Conservation (phyloP, 2,888 invertebrate species). For the Noctua fimbriata region DNA sequence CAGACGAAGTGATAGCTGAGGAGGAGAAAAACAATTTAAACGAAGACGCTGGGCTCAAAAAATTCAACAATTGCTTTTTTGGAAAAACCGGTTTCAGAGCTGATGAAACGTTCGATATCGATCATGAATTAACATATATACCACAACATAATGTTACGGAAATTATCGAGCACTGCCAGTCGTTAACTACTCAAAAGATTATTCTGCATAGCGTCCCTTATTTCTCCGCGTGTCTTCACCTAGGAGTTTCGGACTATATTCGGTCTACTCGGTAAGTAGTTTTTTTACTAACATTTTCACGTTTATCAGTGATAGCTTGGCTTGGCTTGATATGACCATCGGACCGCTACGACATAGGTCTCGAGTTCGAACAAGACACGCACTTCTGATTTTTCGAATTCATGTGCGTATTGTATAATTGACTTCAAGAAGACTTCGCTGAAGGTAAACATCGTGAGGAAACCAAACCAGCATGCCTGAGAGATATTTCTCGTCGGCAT, state of each 20-base stretch:
- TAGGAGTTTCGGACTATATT: background rate
- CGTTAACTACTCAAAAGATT: background rate
- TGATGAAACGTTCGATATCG: background rate
- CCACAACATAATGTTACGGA: background rate
- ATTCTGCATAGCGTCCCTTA: background rate
- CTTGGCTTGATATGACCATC: background rate
- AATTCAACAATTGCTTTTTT: background rate
- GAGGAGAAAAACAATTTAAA: background rate
- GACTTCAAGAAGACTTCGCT: no score
- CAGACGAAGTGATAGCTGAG: background rate
- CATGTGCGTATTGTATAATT: no score
- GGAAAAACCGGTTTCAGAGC: background rate
- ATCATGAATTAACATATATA: background rate
- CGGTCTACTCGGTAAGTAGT: background rate
- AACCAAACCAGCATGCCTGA: no score
- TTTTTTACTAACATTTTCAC: background rate
- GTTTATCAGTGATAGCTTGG: background rate
- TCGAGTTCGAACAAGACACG: background rate
- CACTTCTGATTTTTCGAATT: background rate
- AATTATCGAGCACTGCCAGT: background rate
- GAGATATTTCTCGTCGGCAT: no score
- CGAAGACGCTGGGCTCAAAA: background rate
- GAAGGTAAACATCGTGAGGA: no score
- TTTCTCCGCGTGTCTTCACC: background rate
- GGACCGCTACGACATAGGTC: background rate